Evolutionary conservation across 2,113 vertebrate genomes (phyloP).

Genomic region (Corydoras maculifer): DNA sequence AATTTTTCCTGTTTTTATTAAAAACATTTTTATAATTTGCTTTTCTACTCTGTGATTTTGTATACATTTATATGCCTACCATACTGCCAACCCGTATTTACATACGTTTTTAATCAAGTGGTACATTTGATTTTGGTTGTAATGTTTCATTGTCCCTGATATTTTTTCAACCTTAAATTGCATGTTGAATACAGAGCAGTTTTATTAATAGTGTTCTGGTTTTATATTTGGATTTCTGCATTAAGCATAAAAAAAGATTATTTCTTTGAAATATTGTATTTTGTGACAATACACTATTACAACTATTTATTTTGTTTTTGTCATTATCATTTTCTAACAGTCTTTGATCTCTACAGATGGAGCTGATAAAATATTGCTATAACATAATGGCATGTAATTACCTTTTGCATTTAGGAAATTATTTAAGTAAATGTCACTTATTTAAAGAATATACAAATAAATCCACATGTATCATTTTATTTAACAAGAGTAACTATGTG

Average conservation of each 20-base stretch:
- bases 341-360: constrained; percentile 36
- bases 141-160: neutral
- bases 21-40: neutral
- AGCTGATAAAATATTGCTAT: constrained; percentile 19
- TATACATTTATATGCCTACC: no score
- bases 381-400: constrained; percentile 25
- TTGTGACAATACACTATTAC: constrained; percentile 38
- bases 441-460: neutral
- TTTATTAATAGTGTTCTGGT: constrained; percentile 10
- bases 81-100: no score
- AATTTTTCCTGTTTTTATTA: neutral
- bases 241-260: constrained; percentile 32
- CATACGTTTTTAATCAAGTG: constrained; percentile 3
- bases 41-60: no score
- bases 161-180: neutral
- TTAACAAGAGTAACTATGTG: neutral
- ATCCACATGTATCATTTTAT: no score
- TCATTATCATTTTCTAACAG: constrained; percentile 18
- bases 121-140: no score
- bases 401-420: constrained; percentile 18
- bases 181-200: neutral
- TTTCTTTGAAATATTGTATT: constrained; percentile 33
- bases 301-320: constrained; percentile 26
- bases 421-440: constrained; percentile 13
- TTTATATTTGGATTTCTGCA: constrained; percentile 26